Percentiles rank a stretch among this genome's conserved stretches.
Evolutionary conservation across 1,140 invertebrate genomes (phyloP).

Genomic region (Drosophila melanica): DNA sequence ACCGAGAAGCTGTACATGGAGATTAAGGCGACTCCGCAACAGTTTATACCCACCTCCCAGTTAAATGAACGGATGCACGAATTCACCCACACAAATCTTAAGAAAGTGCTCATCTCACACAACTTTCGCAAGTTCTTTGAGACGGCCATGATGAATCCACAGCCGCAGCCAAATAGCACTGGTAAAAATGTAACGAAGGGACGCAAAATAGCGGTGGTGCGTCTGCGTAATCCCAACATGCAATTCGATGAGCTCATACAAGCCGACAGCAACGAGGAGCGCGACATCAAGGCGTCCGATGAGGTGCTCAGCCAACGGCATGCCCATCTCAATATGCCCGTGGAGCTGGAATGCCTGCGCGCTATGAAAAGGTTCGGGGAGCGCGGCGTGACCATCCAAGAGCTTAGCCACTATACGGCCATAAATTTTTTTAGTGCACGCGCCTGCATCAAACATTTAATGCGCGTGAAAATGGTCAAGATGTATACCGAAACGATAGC

Average conservation of each 20-base stretch:
- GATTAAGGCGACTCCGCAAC: constrained; percentile 37
- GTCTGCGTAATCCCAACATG: constrained; percentile 57
- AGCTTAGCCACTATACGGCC: constrained; percentile 57
- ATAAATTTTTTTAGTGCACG: constrained; percentile 48
- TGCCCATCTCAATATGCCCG: constrained; percentile 65
- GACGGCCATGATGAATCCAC: constrained; percentile 33
- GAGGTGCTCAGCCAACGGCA: constrained; percentile 51
- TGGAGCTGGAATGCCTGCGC: constrained; percentile 59
- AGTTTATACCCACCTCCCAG: constrained; percentile 41
- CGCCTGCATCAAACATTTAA: constrained; percentile 49
- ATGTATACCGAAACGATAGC: constrained; percentile 60
- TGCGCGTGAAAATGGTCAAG: constrained; percentile 34
- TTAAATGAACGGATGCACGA: constrained; percentile 32
- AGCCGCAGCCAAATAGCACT: not conserved
- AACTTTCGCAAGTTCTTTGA: constrained; percentile 67
- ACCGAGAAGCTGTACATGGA: constrained; percentile 61
- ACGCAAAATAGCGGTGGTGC: constrained; percentile 48
- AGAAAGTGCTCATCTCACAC: constrained; percentile 58
- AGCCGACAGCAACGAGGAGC: constrained; percentile 84
- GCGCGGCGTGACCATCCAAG: constrained; percentile 57
- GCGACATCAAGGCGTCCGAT: constrained; percentile 84
- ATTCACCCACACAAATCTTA: constrained; percentile 34
- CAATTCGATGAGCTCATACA: constrained; percentile 69
- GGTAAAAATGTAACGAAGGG: constrained; percentile 26
- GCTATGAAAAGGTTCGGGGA: constrained; percentile 61